Evolutionary conservation across 2,113 vertebrate species (phyloP).

Genomic region (Zosterops hypoxanthus): DNA sequence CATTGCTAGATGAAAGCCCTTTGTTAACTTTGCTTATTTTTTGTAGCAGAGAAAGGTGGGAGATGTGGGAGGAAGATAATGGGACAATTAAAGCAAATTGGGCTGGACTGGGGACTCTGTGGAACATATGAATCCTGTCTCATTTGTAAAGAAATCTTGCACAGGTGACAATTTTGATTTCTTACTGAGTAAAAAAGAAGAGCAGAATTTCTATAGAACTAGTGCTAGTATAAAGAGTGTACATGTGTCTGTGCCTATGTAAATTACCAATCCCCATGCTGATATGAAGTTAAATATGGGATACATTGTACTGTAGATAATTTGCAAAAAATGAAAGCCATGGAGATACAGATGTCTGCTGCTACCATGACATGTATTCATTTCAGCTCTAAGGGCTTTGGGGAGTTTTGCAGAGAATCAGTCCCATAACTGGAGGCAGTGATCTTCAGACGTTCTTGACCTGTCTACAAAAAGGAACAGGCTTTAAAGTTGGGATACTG

Average conservation of each 20-base stretch:
- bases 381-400: neutral
- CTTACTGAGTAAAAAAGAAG: neutral
- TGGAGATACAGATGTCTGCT: neutral
- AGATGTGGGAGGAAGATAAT: neutral
- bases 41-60: neutral
- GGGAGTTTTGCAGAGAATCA: neutral
- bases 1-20: neutral
- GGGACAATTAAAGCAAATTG: neutral
- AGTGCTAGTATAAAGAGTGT: neutral
- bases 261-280: neutral
- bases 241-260: neutral
- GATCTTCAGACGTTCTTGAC: neutral
- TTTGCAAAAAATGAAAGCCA: neutral
- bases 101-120: neutral
- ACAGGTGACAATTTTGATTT: neutral
- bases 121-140: neutral
- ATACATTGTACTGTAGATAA: neutral
- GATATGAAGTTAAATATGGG: neutral
- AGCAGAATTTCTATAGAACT: neutral
- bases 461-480: neutral
- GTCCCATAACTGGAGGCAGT: neutral
- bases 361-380: fast-evolving
- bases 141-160: neutral
- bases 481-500: neutral
- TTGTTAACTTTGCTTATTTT: neutral